Conservation (phyloP, 2,113 vertebrate species). For the Sturnus vulgaris region DNA sequence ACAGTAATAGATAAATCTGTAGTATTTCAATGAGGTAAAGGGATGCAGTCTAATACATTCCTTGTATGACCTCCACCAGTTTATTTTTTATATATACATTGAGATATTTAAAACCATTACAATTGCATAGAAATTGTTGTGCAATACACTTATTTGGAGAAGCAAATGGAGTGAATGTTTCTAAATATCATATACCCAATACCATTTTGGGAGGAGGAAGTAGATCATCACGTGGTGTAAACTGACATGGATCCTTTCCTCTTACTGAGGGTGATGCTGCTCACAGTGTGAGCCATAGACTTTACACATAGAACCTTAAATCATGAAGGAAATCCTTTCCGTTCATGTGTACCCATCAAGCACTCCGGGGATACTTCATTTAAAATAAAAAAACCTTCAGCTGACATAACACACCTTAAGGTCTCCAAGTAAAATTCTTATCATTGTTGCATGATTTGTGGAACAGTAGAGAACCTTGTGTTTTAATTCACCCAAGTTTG, state of each 20-base stretch:
- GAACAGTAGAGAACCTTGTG: not conserved
- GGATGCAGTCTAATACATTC: not conserved
- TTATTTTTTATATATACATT: not conserved
- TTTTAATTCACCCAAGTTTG: slow-evolving; percentile 33
- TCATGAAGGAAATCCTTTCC: not conserved
- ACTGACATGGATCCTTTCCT: not conserved
- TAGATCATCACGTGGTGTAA: not conserved
- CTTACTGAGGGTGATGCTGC: not conserved
- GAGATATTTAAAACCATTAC: not conserved
- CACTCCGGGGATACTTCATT: not conserved
- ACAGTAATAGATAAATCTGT: not conserved
- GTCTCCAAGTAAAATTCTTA: not conserved
- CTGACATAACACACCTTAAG: not conserved
- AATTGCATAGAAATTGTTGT: not conserved
- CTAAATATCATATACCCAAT: not conserved
- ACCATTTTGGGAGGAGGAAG: not conserved
- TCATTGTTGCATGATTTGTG: not conserved
- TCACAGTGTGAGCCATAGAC: not conserved
- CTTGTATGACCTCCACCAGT: not conserved
- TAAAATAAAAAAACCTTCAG: slow-evolving; percentile 13
- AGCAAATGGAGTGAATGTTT: not conserved
- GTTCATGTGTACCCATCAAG: not conserved
- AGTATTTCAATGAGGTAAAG: not conserved
- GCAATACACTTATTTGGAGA: not conserved
- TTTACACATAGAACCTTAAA: not conserved